Evolutionary conservation across 2,797 vertebrate genomes (phyloP), one percentile per base, ranked within the genome.

Genomic region (Notolabrus celidotus): DNA sequence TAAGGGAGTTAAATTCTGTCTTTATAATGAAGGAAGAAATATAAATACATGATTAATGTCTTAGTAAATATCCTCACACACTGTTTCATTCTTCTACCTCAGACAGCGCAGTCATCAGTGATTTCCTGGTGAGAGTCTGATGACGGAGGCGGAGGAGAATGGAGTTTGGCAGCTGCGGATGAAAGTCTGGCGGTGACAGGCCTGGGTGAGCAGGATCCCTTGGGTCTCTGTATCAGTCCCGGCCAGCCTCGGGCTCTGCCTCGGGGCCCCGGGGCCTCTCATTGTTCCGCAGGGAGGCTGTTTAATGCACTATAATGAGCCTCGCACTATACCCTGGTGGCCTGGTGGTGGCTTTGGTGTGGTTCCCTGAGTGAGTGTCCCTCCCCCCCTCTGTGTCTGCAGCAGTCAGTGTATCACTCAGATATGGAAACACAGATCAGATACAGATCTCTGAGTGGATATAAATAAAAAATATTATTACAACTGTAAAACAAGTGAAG

Each of bases 231-330:
- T 94, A 93, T 94, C 93, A 85, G 84, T 63, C 77, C 71, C 63
- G 68, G 63, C 47, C 90, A 93, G 91, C 92, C 92, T 67, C 52
- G 0, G 89, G 93, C 88, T 74, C 72, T 58, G 86, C 91, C 85
- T 66, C 27, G 0, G 41, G 86, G 83, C 79, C 74, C 68, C 39
- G 5, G 74, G 67, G 80, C 77, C 80, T 74, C 82, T 86, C 84
- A 89, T 90, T 90, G 91, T 88, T 88, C 91, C 75, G 8, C 80
- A 57, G 87, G 86, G 89, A 87, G 66, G 58, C 73, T 86, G 86
- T 86, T 90, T 88, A 92, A 92, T 89, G 86, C 82, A 65, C 81
- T 81, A 83, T 92, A 94, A 94, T 92, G 90, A 93, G 88, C 79
- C 81, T 38, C 72, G 47, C 77, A 74, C 31, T 81, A 66, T 69